These are phyloP conservation scores for Chloropsis hardwickii DNA, from an alignment of 2,113 vertebrate species.

Conservation along the genomic window DNA sequence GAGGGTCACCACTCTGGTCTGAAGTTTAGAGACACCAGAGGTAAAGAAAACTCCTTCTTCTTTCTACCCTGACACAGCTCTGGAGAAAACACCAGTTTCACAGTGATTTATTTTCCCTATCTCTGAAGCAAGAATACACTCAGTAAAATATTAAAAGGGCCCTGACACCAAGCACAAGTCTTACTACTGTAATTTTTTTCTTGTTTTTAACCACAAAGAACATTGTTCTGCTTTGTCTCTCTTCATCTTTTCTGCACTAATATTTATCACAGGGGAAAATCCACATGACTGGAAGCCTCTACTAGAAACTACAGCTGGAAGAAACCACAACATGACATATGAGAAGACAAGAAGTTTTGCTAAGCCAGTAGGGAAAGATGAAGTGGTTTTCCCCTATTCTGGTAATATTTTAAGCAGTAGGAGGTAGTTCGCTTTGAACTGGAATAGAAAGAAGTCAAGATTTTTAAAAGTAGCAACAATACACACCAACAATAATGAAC, in stretches of 20 bases:
- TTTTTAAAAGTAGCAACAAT: background rate
- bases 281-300: background rate
- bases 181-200: background rate
- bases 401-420: background rate
- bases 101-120: background rate
- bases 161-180: background rate
- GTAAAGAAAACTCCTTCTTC: background rate
- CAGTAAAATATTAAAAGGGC: background rate
- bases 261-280: conserved; percentile 22
- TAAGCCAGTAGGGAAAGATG: background rate
- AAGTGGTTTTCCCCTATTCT: background rate
- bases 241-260: background rate
- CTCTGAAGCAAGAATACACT: background rate
- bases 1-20: background rate
- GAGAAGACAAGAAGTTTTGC: background rate
- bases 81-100: background rate
- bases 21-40: background rate
- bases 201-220: background rate
- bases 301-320: background rate
- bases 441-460: background rate
- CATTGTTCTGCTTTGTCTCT: background rate
- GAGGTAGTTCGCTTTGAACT: background rate
- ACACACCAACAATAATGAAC: background rate
- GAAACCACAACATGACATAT: background rate
- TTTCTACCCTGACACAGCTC: background rate